These are phyloP conservation scores for Heliconius eleuchia DNA, from an alignment of 1,140 invertebrate species.

Conservation along the genomic window DNA sequence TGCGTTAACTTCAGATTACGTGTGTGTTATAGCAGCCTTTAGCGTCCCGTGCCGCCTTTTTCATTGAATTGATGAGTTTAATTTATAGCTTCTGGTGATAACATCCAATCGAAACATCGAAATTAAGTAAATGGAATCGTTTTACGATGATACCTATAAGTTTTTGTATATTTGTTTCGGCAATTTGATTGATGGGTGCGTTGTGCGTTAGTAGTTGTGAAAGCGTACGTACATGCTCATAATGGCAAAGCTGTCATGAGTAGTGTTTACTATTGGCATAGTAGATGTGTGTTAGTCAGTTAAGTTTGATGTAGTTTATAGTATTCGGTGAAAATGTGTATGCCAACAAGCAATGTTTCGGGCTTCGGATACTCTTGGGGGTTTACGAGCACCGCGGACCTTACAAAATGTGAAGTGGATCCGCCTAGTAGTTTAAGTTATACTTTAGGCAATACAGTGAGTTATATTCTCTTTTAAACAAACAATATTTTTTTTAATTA, in stretches of 20 bases:
- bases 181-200: conserved; percentile 63
- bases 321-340: conserved; percentile 76
- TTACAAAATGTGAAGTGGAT: conserved; percentile 78
- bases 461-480: conserved; percentile 32
- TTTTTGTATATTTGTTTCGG: conserved; percentile 30
- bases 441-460: conserved; percentile 78
- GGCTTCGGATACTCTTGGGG: conserved; percentile 80
- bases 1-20: conserved; percentile 52
- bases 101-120: neutral
- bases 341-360: conserved; percentile 80
- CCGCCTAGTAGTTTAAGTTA: conserved; percentile 79
- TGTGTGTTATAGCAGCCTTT: conserved; percentile 64
- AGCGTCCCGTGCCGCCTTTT: conserved; percentile 77
- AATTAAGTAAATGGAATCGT: neutral
- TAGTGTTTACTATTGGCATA: conserved; percentile 73
- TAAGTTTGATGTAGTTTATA: conserved; percentile 60
- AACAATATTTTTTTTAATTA: neutral
- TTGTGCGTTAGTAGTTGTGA: conserved; percentile 75
- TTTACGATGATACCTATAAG: conserved; percentile 13
- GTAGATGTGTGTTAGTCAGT: conserved; percentile 68
- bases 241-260: conserved; percentile 77
- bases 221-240: conserved; percentile 73
- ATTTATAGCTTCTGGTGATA: conserved; percentile 44
- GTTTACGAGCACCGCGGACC: conserved; percentile 76
- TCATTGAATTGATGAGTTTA: conserved; percentile 61